Evolutionary conservation across 2,888 invertebrate genomes (phyloP).

Genomic region (Malacosoma neustria): DNA sequence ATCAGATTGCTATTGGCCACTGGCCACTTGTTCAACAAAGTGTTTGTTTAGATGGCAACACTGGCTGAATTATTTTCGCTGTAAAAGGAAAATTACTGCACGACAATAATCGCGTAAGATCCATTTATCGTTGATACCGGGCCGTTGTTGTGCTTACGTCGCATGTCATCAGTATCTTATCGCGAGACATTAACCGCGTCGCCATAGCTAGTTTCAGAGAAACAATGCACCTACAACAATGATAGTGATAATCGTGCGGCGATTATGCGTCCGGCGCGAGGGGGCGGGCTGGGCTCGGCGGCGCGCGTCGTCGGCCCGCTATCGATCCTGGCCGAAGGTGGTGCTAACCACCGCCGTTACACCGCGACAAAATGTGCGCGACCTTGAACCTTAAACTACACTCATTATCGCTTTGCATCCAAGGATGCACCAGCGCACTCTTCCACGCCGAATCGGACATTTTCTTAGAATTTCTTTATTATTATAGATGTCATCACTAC

Average conservation of each 20-base stretch:
- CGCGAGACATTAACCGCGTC: conserved; percentile 28
- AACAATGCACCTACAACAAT: conserved; percentile 29
- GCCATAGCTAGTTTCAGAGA: conserved; percentile 22
- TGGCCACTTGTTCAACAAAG: conserved; percentile 30
- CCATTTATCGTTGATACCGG: not conserved
- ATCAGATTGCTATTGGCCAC: conserved; percentile 25
- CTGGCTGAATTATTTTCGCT: too few relatives aligned
- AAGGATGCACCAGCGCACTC: conserved; percentile 23
- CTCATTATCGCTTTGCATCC: conserved; percentile 34
- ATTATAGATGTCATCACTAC: too few relatives aligned
- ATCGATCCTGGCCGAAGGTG: conserved; percentile 58
- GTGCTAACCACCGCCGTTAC: conserved; percentile 45
- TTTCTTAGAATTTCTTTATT: too few relatives aligned
- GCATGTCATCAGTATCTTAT: conserved; percentile 26
- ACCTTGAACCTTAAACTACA: conserved; percentile 62
- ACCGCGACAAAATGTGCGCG: conserved; percentile 40
- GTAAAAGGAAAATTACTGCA: too few relatives aligned
- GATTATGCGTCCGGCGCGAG: conserved; percentile 31
- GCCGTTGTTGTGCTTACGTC: not conserved
- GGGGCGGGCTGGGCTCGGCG: conserved; percentile 46
- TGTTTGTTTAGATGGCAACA: conserved; percentile 18
- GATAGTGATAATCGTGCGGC: conserved; percentile 42
- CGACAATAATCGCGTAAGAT: not conserved
- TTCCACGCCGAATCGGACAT: too few relatives aligned
- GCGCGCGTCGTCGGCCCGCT: conserved; percentile 58